A percentile compares a stretch with the other conserved stretches of the same genome.
Conservation (phyloP, 2,888 invertebrate genomes). For the Nesidiocoris tenuis region DNA sequence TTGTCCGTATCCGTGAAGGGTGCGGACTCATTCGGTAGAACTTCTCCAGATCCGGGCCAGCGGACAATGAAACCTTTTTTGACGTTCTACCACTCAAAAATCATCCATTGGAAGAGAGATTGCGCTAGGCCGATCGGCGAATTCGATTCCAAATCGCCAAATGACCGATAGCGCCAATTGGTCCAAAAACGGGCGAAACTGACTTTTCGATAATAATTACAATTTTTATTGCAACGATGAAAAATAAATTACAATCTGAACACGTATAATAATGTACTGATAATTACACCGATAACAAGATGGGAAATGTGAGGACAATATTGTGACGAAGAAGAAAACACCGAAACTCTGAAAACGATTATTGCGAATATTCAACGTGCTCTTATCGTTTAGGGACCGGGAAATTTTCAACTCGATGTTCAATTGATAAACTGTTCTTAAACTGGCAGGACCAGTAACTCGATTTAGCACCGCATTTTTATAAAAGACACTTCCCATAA, state of each 20-base stretch:
- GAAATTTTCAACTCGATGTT: background rate
- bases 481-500: background rate
- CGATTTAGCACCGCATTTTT: background rate
- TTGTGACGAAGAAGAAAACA: constrained; percentile 2
- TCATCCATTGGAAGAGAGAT: constrained; percentile 29
- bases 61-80: background rate
- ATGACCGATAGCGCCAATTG: background rate
- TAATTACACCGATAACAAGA: constrained; percentile 14
- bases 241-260: constrained; percentile 48
- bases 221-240: constrained; percentile 48
- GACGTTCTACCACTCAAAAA: background rate
- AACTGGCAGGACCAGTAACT: too few relatives aligned
- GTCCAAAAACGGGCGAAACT: background rate
- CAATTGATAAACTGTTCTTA: too few relatives aligned
- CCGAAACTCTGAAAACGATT: background rate
- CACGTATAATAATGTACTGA: constrained; percentile 8
- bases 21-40: constrained; percentile 29
- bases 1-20: constrained; percentile 30
- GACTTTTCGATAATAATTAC: constrained; percentile 35
- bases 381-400: background rate
- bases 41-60: background rate
- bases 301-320: constrained; percentile 10
- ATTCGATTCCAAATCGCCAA: background rate
- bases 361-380: background rate
- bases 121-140: constrained; percentile 11